Conservation (phyloP, 2,797 vertebrate species). For the Coendou prehensilis region DNA sequence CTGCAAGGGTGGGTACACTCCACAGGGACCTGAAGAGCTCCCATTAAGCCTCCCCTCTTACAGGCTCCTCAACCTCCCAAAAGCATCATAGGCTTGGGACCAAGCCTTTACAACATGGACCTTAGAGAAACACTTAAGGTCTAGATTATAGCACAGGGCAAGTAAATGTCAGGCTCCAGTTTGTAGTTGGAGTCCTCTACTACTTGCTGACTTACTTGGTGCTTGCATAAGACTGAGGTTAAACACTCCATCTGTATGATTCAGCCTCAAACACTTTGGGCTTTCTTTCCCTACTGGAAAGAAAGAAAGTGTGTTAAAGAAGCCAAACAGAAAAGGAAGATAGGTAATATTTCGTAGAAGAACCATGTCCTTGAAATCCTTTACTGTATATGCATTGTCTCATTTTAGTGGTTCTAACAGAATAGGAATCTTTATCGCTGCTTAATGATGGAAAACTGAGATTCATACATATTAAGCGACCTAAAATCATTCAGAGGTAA, state of each 20-base stretch:
- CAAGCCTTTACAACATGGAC: not conserved
- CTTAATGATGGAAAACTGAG: constrained; percentile 41
- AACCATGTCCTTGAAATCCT: not conserved
- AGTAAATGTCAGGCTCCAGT: not conserved
- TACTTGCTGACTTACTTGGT: not conserved
- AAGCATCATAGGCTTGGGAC: not conserved
- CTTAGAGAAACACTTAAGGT: not conserved
- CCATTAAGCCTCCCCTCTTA: not conserved
- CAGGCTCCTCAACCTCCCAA: not conserved
- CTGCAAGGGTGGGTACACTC: not conserved
- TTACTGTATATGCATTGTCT: not conserved
- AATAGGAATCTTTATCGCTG: constrained; percentile 43
- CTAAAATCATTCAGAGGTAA: constrained; percentile 39
- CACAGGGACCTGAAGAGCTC: not conserved
- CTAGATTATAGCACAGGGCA: not conserved
- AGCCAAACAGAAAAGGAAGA: constrained; percentile 10
- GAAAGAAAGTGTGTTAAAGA: not conserved
- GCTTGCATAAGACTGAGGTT: not conserved
- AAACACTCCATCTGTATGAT: not conserved
- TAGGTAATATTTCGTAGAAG: constrained; percentile 14
- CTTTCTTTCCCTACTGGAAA: not conserved
- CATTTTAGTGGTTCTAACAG: not conserved
- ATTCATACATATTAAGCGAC: not conserved
- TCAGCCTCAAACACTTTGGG: not conserved
- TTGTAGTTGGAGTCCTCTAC: not conserved